Evolutionary conservation across 2,797 vertebrate genomes (phyloP), one percentile per base, ranked within the genome.

Genomic region (Falco rusticolus): DNA sequence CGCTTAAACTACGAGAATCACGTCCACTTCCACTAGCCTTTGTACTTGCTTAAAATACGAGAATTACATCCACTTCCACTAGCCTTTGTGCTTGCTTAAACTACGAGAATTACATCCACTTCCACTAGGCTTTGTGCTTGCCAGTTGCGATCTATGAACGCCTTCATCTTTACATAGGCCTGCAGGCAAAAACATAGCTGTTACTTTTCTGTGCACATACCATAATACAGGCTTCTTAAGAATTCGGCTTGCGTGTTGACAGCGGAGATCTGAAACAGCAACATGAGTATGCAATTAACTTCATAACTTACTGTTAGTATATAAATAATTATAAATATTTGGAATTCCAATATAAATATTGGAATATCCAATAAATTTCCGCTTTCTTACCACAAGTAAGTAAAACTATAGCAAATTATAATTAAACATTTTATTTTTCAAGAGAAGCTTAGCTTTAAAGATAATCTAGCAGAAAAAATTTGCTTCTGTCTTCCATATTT

Each of bases 71-170:
- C 29, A 0, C 31, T 54, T 66, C 9, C 26, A 1, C 17, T 7
- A 33, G 17, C 29, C 39, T 28, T 41, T 41, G 39, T 41, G 39
- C 39, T 41, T 41, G 8, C 20, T 21, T 47, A 11, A 16, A 11
- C 45, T 29, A 69, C 43, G 3, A 10, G 21, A 25, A 16, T 1
- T 16, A 16, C 3, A 26, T 13, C 33, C 29, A 0, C 31, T 54
- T 66, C 9, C 26, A 2, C 17, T 7, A n/a, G 17, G 25, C 39
- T 28, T 26, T 29, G 17, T 39, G 9, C 3, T 45, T 39, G 29
- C 41, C 6, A 0, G 20, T 51, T 59, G 12, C 1, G 4, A 19
- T 16, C 41, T 48, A 0, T 5, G 8, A 64, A 31, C 6, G 16
- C 31, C 39, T 72, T 64, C 22, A 25, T 5, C 56, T 78, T 6